These are phyloP conservation scores for Cryptoblepharus egeriae DNA, from an alignment of 2,797 vertebrate species.

Conservation along the genomic window DNA sequence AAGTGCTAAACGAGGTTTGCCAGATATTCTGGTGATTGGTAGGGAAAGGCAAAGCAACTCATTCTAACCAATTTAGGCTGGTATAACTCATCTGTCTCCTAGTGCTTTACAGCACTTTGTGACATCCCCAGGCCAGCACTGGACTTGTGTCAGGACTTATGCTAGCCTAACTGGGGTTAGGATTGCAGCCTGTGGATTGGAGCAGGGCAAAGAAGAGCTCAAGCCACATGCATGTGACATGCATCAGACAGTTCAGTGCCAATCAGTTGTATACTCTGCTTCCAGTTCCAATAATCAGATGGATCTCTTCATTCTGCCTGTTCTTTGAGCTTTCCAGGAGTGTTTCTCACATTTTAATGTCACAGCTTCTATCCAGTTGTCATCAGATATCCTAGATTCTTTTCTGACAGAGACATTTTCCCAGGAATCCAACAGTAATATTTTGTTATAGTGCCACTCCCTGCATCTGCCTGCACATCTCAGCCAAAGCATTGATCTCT, in stretches of 20 bases:
- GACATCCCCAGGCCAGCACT: no score
- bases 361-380: background rate
- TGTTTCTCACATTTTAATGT: background rate
- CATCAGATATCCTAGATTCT: background rate
- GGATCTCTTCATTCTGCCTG: background rate
- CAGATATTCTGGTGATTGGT: background rate
- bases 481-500: background rate
- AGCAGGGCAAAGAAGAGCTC: background rate
- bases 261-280: background rate
- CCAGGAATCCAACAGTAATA: background rate
- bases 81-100: no score
- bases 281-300: background rate
- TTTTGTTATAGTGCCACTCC: background rate
- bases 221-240: background rate
- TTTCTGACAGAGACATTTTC: no score
- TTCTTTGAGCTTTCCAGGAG: background rate
- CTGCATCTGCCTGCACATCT: no score
- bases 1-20: background rate
- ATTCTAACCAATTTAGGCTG: no score
- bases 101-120: no score
- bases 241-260: background rate
- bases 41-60: background rate
- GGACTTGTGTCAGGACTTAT: no score
- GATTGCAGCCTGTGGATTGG: no score
- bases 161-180: no score